Base-by-base conservation (phyloP, 2,113 vertebrate species). In the Clarias macrocephalus region DNA sequence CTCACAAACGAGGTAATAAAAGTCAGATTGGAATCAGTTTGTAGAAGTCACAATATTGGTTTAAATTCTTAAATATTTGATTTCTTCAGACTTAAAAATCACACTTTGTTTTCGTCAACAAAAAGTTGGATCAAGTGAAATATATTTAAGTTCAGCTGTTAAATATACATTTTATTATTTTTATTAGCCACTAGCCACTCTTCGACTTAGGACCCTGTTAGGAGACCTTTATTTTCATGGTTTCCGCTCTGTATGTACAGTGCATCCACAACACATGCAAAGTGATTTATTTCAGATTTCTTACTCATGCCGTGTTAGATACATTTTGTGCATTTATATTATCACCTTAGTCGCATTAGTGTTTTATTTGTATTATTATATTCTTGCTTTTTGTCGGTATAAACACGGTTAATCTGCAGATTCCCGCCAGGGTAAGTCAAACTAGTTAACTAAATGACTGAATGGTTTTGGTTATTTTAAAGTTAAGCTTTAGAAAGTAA, bases 191-290 rank as follows among this genome's bases (percentile, higher is more conserved):
- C 48, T 48, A 37, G 33, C 33, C 33, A 37, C 33, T 48, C 7
- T 48, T 48, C 48, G 48, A 48, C 0, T 48, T 48, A 48, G 48
- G 48, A 48, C 7, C 68, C 0, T 21, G 9, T 15, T 60, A 3
- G 42, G 6, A 23, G 63, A 79, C 86, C 85, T 85, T 89, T 89
- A 89, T 85, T 87, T 82, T 89, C 83, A 87, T 82, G 3, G 16
- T 1, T 30, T 9, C 5, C 11, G 2, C 30, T 52, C 21, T 23
- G 5, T 56, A 30, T 16, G 15, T 19, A 5, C 48, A 13, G 19
- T 19, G 15, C 23, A 16, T 80, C 73, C 85, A 84, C 63, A 13
- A 81, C 42, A n/a, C 13, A 42, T 59, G 48, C 63, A 59, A n/a
- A 18, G 37, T n/a, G 62, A 68, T 83, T 33, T 1, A 48, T 37